Evolutionary conservation across 2,888 invertebrate genomes (phyloP), one percentile per base, ranked within the genome.

Genomic region (Agonopterix heracliana): DNA sequence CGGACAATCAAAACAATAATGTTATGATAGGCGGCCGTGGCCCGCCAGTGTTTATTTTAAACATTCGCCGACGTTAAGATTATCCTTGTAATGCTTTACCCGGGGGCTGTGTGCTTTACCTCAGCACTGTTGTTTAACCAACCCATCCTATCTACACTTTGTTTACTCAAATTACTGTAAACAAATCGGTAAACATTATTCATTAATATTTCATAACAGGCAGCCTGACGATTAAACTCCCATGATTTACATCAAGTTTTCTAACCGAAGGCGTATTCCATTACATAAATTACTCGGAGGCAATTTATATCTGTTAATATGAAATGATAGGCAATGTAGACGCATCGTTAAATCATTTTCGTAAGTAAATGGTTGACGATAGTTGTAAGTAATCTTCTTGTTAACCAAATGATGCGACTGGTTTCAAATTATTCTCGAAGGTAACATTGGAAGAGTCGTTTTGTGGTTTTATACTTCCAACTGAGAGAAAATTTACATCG

Each of bases 1-100:
- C 64, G 66, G 67, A 67, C 70, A 79, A 78, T 75, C 74, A 83
- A 78, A 85, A 85, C 83, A 86, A 78, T 74, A 66, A 69, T 84
- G 81, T 87, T 87, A 71, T 86, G 84, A 80, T 83, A 85, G 85
- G 78, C 74, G 64, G 61, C 68, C 63, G 69, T 59, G 66, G 60
- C 60, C 56, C 64, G 60, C 58, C 59, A 62, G 54, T 84, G 84
- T 87, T 84, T 84, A 81, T 75, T 82, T 81, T 80, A 80, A 82
- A 84, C 78, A 79, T 74, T 74, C 68, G 60, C 68, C 66, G 74
- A 60, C 61, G 58, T 68, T 58, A 67, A 78, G 74, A 81, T 77
- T 72, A 77, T 74, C 74, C 74, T 61, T 72, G 73, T 78, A 79
- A 76, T 66, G 63, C 65, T 70, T 70, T 66, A 69, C 69, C 71